These are phyloP conservation scores for Tillus elongatus DNA, from an alignment of 2,888 invertebrate genomes.

Conservation along the genomic window DNA sequence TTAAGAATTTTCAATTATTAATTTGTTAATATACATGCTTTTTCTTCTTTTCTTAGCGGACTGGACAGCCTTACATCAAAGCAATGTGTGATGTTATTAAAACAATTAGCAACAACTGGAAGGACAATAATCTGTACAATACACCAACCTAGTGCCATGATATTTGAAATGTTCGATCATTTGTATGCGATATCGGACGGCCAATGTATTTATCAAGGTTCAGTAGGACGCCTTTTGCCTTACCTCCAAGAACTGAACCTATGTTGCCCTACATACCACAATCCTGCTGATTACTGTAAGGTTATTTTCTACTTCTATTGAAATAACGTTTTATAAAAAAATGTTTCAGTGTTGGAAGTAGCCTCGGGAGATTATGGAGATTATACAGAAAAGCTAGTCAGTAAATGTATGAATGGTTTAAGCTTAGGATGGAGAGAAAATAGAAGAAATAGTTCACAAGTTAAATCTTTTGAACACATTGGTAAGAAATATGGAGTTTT, in stretches of 20 bases:
- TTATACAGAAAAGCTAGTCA: constrained; percentile 45
- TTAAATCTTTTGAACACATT: constrained; percentile 36
- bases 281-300: constrained; percentile 85
- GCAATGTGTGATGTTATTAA: constrained; percentile 71
- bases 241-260: constrained; percentile 63
- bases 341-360: constrained; percentile 48
- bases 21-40: too few species aligned
- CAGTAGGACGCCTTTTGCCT: constrained; percentile 63
- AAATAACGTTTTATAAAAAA: background rate
- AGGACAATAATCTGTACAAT: constrained; percentile 81
- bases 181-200: constrained; percentile 77
- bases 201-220: constrained; percentile 71
- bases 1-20: too few species aligned
- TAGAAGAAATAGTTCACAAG: constrained; percentile 37
- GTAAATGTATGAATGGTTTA: constrained; percentile 55
- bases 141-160: constrained; percentile 81
- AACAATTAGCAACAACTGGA: constrained; percentile 72
- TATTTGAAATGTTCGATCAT: constrained; percentile 83
- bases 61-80: constrained; percentile 74
- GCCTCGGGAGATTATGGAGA: constrained; percentile 70
- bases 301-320: too few species aligned
- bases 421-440: constrained; percentile 46
- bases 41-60: constrained; percentile 59
- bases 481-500: too few species aligned
- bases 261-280: constrained; percentile 79